Percentiles rank a stretch among this genome's conserved stretches.
These are phyloP conservation scores for Gryllus bimaculatus DNA, from an alignment of 1,140 invertebrate genomes.

Conservation along the genomic window DNA sequence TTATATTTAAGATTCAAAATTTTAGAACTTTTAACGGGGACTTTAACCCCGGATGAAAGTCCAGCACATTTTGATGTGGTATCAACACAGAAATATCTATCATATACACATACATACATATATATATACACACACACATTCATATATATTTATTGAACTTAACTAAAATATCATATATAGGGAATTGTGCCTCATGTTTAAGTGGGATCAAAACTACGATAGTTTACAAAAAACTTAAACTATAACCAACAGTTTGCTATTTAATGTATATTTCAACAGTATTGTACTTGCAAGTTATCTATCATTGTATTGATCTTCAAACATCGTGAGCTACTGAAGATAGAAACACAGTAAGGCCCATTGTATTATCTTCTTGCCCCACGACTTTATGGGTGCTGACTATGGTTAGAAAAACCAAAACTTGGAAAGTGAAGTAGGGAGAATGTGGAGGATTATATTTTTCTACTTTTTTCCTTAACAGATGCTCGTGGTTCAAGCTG, in stretches of 20 bases:
- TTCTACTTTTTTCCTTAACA: not conserved
- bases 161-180: constrained; percentile 16
- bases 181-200: constrained; percentile 20
- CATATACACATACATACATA: not conserved
- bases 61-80: constrained; percentile 8
- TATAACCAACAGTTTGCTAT: constrained; percentile 10
- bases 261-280: constrained; percentile 7
- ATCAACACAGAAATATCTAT: constrained; percentile 6
- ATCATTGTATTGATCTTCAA: not conserved
- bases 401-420: not conserved
- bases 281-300: constrained; percentile 6
- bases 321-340: not conserved
- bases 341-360: constrained; percentile 8
- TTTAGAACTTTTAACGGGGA: not conserved
- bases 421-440: not conserved
- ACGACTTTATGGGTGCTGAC: not conserved
- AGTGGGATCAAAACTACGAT: constrained; percentile 19
- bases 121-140: constrained; percentile 9
- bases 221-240: constrained; percentile 11
- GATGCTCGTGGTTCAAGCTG: not conserved
- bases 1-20: constrained; percentile 9
- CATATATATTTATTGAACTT: constrained; percentile 11
- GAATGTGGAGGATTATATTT: constrained; percentile 1
- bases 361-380: not conserved
- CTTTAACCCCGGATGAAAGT: not conserved